Base-by-base conservation (phyloP, 2,888 invertebrate genomes). In the Sinelater perroti region DNA sequence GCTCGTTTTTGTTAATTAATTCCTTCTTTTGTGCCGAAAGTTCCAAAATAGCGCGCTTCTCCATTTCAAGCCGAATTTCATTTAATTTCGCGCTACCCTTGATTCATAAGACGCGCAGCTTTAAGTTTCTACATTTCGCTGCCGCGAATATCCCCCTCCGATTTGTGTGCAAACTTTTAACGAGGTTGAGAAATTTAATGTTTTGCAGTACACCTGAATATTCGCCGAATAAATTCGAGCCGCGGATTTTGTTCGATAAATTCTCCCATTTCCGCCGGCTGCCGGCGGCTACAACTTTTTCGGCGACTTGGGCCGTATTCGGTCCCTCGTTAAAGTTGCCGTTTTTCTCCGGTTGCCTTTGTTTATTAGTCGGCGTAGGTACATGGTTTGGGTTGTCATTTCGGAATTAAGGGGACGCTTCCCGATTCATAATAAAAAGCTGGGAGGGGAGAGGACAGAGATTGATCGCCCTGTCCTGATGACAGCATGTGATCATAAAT, bases 401-500 rank as follows among this genome's bases (percentile, higher is more conserved):
- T 40, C 4, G 6, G 16, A 40, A 20, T 24, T 24, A 40, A 24
- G 24, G 16, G n/a, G 24, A 40, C 24, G 40, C 14, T 40, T 38
- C 24, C 24, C 24, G 24, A 24, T 40, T 21, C 24, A 13, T 6
- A 40, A 40, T 40, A 40, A 40, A 40, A 40, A 40, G 40, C 24
- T 40, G 21, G 21, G 7, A 40, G 26, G 11, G 3, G 24, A 21
- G 40, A 24, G 24, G 40, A 40, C 40, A 24, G 40, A 40, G 40
- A 40, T 40, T 40, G 40, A 40, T 40, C 16, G 40, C 21, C 21
- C 14, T 40, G 40, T 40, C 40, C 11, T 40, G 14, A 24, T 40
- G 40, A 40, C 40, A 40, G 40, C 24, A 40, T 24, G 40, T 40
- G 40, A 40, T 40, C 40, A 40, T 40, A 40, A 40, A 40, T 40